Percentiles rank a stretch among this genome's conserved stretches.
These are phyloP conservation scores for Euclidia mi DNA, from an alignment of 2,888 invertebrate species.

Conservation along the genomic window DNA sequence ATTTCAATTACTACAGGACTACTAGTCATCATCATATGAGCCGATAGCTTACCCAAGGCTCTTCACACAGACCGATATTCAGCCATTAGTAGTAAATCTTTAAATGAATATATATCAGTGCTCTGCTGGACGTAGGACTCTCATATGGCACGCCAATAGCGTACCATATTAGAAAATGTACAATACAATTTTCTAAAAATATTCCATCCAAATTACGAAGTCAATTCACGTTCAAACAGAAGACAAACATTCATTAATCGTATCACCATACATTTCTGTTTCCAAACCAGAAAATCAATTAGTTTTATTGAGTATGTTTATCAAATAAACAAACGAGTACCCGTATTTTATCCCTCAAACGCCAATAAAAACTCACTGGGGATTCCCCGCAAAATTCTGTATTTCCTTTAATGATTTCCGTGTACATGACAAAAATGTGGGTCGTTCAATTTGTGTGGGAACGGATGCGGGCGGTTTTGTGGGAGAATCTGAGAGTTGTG, in stretches of 20 bases:
- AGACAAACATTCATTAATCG: constrained; percentile 8
- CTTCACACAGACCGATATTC: too few relatives aligned
- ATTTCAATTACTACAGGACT: too few relatives aligned
- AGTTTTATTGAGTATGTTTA: constrained; percentile 16
- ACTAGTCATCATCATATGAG: too few relatives aligned
- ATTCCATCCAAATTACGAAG: background rate
- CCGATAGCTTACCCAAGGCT: too few relatives aligned
- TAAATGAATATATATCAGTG: too few relatives aligned
- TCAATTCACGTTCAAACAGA: constrained; percentile 6
- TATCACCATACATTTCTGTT: constrained; percentile 11
- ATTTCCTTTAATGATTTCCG: constrained; percentile 53
- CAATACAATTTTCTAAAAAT: too few relatives aligned
- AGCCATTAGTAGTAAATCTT: too few relatives aligned
- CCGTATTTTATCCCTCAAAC: constrained; percentile 29
- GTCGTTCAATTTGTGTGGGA: constrained; percentile 11
- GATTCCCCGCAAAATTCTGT: constrained; percentile 46
- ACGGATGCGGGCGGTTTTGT: background rate
- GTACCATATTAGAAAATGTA: too few relatives aligned
- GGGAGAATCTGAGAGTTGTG: constrained; percentile 21
- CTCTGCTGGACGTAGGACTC: too few relatives aligned
- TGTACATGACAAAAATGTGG: constrained; percentile 45
- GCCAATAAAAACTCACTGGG: constrained; percentile 44
- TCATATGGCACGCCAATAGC: too few relatives aligned
- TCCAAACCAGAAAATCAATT: constrained; percentile 14
- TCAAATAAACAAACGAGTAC: constrained; percentile 25